A percentile compares a stretch with the other conserved stretches of the same genome.
phyloP scores from a whole-genome alignment of 2,888 invertebrate species.

The Achlya flavicornis region DNA sequence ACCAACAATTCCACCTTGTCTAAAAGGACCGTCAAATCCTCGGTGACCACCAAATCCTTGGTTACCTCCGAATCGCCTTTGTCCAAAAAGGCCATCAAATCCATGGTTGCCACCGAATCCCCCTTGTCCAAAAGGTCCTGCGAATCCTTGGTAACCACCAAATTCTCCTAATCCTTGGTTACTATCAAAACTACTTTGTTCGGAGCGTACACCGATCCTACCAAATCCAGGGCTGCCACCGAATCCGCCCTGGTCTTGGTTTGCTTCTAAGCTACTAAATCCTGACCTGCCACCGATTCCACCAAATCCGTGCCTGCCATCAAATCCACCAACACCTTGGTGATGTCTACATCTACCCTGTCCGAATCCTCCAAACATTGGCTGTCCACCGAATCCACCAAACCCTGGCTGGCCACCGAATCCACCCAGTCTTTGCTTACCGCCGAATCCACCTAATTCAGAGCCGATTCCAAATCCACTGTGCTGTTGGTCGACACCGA shows the following conservation, averaged over 20 bases:
- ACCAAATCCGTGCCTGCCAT: conserved; percentile 7
- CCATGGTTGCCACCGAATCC: background rate
- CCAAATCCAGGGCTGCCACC: background rate
- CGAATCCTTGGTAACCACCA: background rate
- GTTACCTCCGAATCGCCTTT: background rate
- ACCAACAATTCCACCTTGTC: background rate
- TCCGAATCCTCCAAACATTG: background rate
- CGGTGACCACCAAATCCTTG: background rate
- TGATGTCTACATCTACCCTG: background rate
- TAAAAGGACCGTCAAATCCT: no score
- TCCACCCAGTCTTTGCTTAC: background rate
- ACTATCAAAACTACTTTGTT: no score
- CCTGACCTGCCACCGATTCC: background rate
- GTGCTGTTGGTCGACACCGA: background rate
- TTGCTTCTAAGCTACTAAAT: background rate
- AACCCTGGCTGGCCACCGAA: background rate
- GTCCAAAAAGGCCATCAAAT: background rate
- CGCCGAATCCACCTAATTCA: background rate
- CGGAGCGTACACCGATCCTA: background rate
- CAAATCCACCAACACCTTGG: conserved; percentile 3
- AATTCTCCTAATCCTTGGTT: background rate
- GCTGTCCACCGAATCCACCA: background rate
- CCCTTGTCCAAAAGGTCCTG: no score
- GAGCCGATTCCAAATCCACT: conserved; percentile 1
- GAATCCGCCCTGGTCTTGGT: background rate